Evolutionary conservation across 2,113 vertebrate genomes (phyloP).

Genomic region (Xenopus laevis): DNA sequence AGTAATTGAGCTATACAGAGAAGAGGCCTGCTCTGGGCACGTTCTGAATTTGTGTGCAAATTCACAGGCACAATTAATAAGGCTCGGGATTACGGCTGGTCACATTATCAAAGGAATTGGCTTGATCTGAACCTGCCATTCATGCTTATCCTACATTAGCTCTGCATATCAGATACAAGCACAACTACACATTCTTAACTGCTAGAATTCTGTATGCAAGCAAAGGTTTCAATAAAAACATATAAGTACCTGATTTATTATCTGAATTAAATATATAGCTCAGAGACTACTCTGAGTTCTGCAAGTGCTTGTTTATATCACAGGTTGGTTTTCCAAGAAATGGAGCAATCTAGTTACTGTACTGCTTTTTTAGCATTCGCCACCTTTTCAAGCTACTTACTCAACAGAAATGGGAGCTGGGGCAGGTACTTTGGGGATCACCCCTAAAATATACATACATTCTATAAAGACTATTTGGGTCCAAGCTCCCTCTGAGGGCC

Average conservation of each 20-base stretch:
- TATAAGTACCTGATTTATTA: background rate
- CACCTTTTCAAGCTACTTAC: too few relatives aligned
- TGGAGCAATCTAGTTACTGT: too few relatives aligned
- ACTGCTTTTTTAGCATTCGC: too few relatives aligned
- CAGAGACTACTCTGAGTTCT: too few relatives aligned
- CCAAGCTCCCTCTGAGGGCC: too few relatives aligned
- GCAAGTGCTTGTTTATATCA: too few relatives aligned
- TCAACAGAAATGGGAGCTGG: too few relatives aligned
- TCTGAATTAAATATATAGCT: too few relatives aligned
- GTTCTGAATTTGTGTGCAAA: background rate
- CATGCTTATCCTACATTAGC: background rate
- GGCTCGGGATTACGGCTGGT: background rate
- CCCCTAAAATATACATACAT: too few relatives aligned
- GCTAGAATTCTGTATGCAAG: background rate
- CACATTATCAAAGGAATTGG: background rate
- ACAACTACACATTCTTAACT: background rate
- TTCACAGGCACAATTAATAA: background rate
- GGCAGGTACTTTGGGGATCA: too few relatives aligned
- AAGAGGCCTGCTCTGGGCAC: background rate
- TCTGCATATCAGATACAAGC: background rate
- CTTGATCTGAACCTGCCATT: background rate
- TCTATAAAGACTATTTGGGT: too few relatives aligned
- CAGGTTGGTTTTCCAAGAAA: too few relatives aligned
- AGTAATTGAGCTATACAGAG: background rate
- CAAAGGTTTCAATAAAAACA: background rate